Evolutionary conservation across 2,113 vertebrate species (phyloP), one percentile per base, ranked within the genome.

Genomic region (Actinemys pallida): DNA sequence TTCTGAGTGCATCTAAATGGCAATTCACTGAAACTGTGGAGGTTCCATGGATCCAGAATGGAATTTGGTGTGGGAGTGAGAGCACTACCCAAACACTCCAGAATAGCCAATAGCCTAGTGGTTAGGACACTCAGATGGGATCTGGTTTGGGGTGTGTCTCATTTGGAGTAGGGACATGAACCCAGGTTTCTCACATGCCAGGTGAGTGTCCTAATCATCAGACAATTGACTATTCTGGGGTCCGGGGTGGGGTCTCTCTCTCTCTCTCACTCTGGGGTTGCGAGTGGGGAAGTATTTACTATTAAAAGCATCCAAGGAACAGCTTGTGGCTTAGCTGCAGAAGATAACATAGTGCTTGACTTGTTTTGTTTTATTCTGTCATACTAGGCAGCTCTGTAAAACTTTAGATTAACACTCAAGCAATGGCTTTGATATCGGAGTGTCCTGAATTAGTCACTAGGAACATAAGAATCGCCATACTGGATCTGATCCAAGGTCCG

Each of bases 291-390:
- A 39, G 56, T 1, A 0, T 17, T 1, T 0, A 54, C 88, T 59
- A 90, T 79, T 59, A 56, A 91, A 78, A 56, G 16, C 9, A 62
- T 13, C 69, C 35, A 78, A 31, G 52, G 86, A 94, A 92, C 22
- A 3, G 47, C 95, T 90, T 88, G 86, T 89, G 94, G 84, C 92
- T 89, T 78, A 10, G 72, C 78, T 89, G 92, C 39, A 75, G 94
- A 93, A 95, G 95, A 95, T 86, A 89, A 79, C 78, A 79, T 80
- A 90, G 91, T 81, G 91, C 93, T 86, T 92, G 92, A 96, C 92
- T 97, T 96, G 94, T 92, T 95, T 97, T 86, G 87, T 87, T 95
- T 97, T 83, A 57, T 82, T 86, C 95, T 97, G 96, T 95, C 96
- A 95, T 97, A 86, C 76, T 50, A 81, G 35, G 83, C 39, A 81